Evolutionary conservation across 2,797 vertebrate species (phyloP), one percentile per base, ranked within the genome.

Genomic region (Dicrostonyx torquatus): DNA sequence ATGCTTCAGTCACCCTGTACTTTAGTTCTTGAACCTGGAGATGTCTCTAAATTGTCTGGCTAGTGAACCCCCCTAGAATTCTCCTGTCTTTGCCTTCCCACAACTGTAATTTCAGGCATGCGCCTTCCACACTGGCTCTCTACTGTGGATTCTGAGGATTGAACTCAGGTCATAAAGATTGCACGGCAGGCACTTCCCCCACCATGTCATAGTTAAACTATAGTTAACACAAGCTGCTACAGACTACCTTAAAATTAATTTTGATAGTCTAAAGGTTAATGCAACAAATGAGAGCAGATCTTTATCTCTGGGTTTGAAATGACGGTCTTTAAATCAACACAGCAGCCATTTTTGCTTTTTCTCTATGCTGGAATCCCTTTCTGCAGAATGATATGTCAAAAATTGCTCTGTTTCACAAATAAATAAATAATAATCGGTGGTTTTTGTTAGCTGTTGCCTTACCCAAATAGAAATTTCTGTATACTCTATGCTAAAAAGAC

Each of bases 281-380:
- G 48, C 70, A 91, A 80, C 62, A 22, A 40, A 87, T 31, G 77
- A 45, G 17, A 62, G 22, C 4, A 50, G 29, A 70, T 55, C 87
- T 94, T 62, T 53, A 88, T 53, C 72, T 77, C n/a, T 53, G 40
- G 17, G 11, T 91, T 91, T 94, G 77, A 80, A 95, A 62, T 91
- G 45, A 78, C n/a, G 24, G 10, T 34, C 43, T 70, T 72, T 72
- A 68, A 68, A 66, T 85, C 20, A 48, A 64, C 29, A 45, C 5
- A 20, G 4, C 48, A 53, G 17, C 31, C 15, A 53, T 53, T 53
- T 77, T 77, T 53, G 15, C 26, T 7, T 76, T 76, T 45, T 76
- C 43, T 22, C 31, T 77, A 53, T 0, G 1, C 20, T 68, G 43
- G 10, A 11, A 48, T 48, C 43, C 43, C 26, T 66, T 64, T 66